phyloP scores from a whole-genome alignment of 2,113 vertebrate species.

The Todiramphus chloris region DNA sequence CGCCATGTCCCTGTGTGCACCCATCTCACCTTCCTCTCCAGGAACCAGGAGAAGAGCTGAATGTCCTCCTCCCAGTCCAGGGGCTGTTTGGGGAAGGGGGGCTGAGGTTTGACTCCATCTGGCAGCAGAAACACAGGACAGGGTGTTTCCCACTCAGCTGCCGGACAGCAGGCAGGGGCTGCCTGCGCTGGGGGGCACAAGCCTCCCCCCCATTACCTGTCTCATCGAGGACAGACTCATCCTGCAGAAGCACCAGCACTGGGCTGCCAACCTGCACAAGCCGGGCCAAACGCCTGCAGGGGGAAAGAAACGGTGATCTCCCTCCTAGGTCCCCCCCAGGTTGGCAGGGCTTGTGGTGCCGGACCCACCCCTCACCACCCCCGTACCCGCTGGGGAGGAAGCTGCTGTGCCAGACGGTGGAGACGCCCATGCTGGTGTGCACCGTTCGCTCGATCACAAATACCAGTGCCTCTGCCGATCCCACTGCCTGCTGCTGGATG shows the following conservation, averaged over 20 bases:
- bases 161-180: background rate
- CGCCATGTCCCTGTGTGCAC: no score
- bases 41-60: constrained; percentile 83
- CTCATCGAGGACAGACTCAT: constrained; percentile 41
- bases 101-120: constrained; percentile 65
- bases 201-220: background rate
- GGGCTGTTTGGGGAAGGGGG: constrained; percentile 75
- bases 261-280: constrained; percentile 85
- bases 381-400: constrained; percentile 86
- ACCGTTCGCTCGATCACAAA: constrained; percentile 82
- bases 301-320: background rate
- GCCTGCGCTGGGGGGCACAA: background rate
- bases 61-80: constrained; percentile 87
- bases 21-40: constrained; percentile 85
- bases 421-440: constrained; percentile 17
- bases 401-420: constrained; percentile 82
- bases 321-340: background rate
- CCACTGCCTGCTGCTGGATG: constrained; percentile 72
- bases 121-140: background rate
- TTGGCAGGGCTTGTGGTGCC: background rate
- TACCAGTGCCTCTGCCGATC: constrained; percentile 68
- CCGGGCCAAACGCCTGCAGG: constrained; percentile 80
- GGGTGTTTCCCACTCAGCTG: background rate
- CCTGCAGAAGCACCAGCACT: constrained; percentile 69
- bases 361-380: background rate